phyloP scores from a whole-genome alignment of 2,113 vertebrate species.

The Microcebus tavaratra region DNA sequence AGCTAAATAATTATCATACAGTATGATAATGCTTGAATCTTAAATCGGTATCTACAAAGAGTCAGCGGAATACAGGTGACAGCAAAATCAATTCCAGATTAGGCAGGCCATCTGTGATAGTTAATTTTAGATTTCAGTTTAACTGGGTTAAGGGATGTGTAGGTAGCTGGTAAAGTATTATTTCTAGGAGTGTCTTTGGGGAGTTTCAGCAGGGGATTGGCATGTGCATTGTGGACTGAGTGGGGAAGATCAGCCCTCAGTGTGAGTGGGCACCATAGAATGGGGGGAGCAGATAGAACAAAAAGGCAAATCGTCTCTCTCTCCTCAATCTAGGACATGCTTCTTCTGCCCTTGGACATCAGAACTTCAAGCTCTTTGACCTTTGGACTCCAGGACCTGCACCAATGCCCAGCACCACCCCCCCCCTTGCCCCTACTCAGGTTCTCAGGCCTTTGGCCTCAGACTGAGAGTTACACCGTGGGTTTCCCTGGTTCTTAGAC shows the following conservation, averaged over 20 bases:
- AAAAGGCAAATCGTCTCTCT: neutral
- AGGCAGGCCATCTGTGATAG: neutral
- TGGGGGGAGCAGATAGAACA: neutral
- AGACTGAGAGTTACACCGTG: too few relatives aligned
- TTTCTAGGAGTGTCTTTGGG: too few relatives aligned
- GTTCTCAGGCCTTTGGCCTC: neutral
- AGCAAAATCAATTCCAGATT: neutral
- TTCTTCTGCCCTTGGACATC: neutral
- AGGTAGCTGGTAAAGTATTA: neutral
- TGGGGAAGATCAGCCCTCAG: neutral
- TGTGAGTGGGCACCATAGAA: neutral
- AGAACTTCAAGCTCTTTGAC: neutral
- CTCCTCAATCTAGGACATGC: neutral
- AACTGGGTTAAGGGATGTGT: neutral
- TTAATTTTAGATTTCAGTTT: neutral
- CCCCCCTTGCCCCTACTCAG: neutral
- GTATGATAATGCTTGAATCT: neutral
- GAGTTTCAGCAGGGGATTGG: neutral
- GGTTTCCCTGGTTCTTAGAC: too few relatives aligned
- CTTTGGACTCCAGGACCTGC: neutral
- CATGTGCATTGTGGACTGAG: neutral
- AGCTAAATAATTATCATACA: neutral
- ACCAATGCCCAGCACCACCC: neutral
- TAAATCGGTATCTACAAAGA: neutral
- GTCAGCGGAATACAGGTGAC: neutral